Evolutionary conservation across 2,797 vertebrate genomes (phyloP), one percentile per base, ranked within the genome.

Genomic region (Sebastes diploproa): DNA sequence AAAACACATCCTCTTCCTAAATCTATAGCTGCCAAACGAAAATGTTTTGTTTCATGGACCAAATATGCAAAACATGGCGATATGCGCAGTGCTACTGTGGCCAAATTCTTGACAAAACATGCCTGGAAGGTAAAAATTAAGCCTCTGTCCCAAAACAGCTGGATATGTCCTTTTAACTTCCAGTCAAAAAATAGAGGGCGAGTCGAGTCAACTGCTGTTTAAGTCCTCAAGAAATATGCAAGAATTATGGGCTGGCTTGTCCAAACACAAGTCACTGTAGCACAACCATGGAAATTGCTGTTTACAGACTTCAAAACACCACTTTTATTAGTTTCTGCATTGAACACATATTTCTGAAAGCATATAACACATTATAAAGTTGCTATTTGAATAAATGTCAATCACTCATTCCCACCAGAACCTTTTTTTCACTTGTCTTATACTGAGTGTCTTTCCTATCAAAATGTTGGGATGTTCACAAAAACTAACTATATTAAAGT

Each of bases 141-240:
- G 88, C 86, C 84, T 85, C 72, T 85, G 78, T 86, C 73, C 66
- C 75, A 85, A 89, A 94, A 91, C 94, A 94, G 91, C 91, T 94
- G 92, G 90, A 89, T 80, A 72, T 81, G 74, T 78, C 76, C 90
- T 93, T 94, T 94, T 68, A 92, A 90, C 82, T 88, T 56, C 73
- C 54, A 52, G 74, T 69, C 78, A 78, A 65, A 86, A 85, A 83
- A 85, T 62, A 86, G 78, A 84, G 86, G 86, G 86, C 82, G 22
- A 78, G 86, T 36, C 6, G 16, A 63, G 83, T 81, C 72, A 93
- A 89, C 89, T 77, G 64, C 74, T 93, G 89, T 88, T 92, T 91
- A 80, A 58, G 79, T 83, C 72, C 70, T 62, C n/a, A 22, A 82
- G 76, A 93, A 92, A 92, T 89, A 92, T 92, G 87, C 74, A 85